Conservation (phyloP, 1,140 invertebrate species). For the Chionoecetes opilio region DNA sequence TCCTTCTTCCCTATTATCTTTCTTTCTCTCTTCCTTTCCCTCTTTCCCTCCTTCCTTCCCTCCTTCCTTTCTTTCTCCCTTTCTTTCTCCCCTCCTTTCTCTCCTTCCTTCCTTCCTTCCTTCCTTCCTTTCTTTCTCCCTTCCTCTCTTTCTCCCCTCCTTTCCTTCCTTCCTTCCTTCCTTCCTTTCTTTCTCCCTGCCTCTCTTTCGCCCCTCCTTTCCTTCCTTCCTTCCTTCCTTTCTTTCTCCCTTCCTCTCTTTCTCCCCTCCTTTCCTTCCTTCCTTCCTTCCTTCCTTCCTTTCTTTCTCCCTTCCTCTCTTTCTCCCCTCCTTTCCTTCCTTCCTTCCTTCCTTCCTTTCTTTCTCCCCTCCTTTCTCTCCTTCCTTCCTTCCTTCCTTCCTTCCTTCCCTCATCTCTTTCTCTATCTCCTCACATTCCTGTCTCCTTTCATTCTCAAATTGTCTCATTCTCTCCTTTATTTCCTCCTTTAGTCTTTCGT, state of each 20-base stretch:
- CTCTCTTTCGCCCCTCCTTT: background rate
- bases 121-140: background rate
- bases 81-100: background rate
- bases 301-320: too few species aligned
- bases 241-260: background rate
- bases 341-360: too few species aligned
- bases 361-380: background rate
- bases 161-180: background rate
- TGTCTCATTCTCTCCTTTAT: too few species aligned
- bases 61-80: background rate
- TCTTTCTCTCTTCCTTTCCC: slow-evolving; percentile 27
- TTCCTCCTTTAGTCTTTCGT: too few species aligned
- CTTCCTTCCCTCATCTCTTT: too few species aligned
- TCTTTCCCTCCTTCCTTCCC: slow-evolving; percentile 25
- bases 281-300: too few species aligned
- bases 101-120: background rate
- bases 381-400: background rate
- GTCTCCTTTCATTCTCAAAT: too few species aligned
- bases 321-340: too few species aligned
- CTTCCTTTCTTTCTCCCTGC: background rate
- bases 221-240: background rate
- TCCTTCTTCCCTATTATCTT: background rate
- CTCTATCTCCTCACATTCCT: too few species aligned
- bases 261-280: too few species aligned
- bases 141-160: background rate